Conservation (phyloP, 2,888 invertebrate species). For the Melanotus villosus region DNA sequence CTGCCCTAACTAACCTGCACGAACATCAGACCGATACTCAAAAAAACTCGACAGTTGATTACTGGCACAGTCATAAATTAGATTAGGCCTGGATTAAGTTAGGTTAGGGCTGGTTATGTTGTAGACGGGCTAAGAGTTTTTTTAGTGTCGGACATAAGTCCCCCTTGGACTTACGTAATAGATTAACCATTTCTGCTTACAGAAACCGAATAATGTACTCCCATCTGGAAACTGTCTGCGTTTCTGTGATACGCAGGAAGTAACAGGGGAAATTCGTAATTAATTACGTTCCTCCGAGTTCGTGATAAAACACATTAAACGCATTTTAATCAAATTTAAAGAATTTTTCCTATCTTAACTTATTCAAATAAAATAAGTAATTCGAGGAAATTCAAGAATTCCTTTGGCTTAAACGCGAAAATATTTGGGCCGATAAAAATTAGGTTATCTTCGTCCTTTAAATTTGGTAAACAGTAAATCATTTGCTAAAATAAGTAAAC, state of each 20-base stretch:
- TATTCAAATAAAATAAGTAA: too few species aligned
- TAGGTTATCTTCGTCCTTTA: too few species aligned
- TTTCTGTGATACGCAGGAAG: background rate
- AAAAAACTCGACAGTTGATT: conserved; percentile 22
- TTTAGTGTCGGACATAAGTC: conserved; percentile 25
- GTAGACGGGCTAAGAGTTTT: conserved; percentile 22
- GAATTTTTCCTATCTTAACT: too few species aligned
- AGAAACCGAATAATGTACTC: background rate
- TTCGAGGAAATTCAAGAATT: too few species aligned
- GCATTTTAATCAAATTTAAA: too few species aligned
- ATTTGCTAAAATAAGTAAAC: too few species aligned
- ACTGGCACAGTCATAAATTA: conserved; percentile 22
- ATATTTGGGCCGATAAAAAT: too few species aligned
- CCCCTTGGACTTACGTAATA: conserved; percentile 18
- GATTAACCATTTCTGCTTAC: conserved; percentile 17
- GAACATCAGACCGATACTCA: conserved; percentile 4
- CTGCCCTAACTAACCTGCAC: background rate
- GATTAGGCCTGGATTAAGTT: conserved; percentile 21
- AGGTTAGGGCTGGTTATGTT: conserved; percentile 25
- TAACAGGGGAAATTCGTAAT: background rate
- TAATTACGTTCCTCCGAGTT: conserved; percentile 1
- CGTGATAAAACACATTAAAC: background rate
- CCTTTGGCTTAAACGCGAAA: too few species aligned
- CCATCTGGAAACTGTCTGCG: conserved; percentile 10
- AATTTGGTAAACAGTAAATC: too few species aligned